Base-by-base conservation (phyloP, 2,888 invertebrate genomes). In the Diachrysia chrysitis region DNA sequence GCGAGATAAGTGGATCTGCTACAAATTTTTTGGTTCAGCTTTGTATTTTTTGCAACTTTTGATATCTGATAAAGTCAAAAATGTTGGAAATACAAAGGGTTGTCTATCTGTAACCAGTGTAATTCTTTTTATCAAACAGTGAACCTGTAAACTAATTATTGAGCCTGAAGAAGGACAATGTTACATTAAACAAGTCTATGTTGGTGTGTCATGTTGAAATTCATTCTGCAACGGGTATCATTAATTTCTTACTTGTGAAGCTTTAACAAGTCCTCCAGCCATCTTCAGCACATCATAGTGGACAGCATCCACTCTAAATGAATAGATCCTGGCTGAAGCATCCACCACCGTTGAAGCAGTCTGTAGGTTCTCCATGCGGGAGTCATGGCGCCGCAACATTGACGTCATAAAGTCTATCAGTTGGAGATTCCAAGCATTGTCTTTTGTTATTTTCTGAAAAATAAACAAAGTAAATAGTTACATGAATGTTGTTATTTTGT, bases 361-460 rank as follows among this genome's bases (percentile, higher is more conserved):
- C 96, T 98, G 97, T 59, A 97, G 94, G 83, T 96, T 96, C 69
- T 97, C 97, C 92, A 98, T 95, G 9, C 97, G 96, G 2, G 96
- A 95, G 86, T 97, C 97, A 83, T 97, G 97, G 61, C 97, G 96
- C 51, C 96, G 95, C n/a, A 98, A 87, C 93, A 98, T 96, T 21
- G 97, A 96, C 0, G 97, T 96, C 96, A 99, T 96, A 80, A 97
- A 97, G 88, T 99, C 98, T 82, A 99, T 98, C 57, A 99, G 95
- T 75, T 98, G 97, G 1, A 98, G 93, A 74, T 96, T 97, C 96
- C 99, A 99, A 0, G 98, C 99, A 96, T 99, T 99, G 87, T 98
- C 98, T 58, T 96, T 96, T 84, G 96, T 98, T 79, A 99, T 97
- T 97, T 98, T 98, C 97, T 97, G 91, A 6, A 95, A 90, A 67